phyloP scores from a whole-genome alignment of 2,113 vertebrate species.

The Cinclus mexicanus region DNA sequence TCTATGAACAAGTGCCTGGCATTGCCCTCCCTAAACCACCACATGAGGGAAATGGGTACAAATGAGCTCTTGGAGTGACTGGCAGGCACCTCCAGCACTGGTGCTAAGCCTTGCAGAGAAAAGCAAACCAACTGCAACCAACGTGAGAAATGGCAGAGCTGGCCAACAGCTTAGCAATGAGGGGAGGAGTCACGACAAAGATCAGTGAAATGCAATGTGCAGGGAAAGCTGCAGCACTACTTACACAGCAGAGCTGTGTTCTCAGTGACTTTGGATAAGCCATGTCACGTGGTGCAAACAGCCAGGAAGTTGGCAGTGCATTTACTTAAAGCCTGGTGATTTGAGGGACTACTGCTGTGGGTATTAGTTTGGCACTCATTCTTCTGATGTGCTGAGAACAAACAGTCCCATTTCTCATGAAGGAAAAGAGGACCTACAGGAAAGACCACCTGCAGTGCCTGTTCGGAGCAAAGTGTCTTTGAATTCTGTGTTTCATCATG shows the following conservation, averaged over 20 bases:
- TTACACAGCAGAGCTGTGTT: background rate
- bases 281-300: rapidly evolving
- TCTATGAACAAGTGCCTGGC: background rate
- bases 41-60: rapidly evolving
- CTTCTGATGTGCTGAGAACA: background rate
- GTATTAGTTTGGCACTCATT: background rate
- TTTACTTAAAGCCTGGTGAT: background rate
- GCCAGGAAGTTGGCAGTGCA: background rate
- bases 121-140: background rate
- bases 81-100: background rate
- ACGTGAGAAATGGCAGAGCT: background rate
- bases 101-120: background rate
- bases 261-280: background rate
- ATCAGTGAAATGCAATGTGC: background rate
- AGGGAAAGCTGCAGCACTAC: background rate
- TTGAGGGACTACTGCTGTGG: background rate
- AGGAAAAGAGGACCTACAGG: background rate
- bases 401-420: background rate
- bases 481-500: background rate
- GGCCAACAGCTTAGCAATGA: background rate
- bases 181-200: background rate
- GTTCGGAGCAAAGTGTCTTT: background rate
- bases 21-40: background rate
- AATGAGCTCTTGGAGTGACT: background rate
- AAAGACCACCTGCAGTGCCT: background rate